Base-by-base conservation (phyloP, 1,140 invertebrate genomes). In the Dufourea novaeangliae region DNA sequence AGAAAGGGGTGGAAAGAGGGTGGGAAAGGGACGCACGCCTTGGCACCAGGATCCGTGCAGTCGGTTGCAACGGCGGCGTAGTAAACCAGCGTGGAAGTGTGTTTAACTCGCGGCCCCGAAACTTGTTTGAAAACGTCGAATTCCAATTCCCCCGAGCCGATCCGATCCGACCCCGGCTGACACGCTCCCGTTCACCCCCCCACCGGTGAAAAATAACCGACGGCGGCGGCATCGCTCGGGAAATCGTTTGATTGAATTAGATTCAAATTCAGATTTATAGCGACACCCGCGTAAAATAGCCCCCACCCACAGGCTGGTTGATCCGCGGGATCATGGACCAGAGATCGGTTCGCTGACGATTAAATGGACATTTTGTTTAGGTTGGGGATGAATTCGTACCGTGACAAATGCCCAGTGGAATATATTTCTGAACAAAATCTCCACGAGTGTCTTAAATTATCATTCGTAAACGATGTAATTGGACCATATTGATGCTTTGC, bases 211-310 rank as follows among this genome's bases (percentile, higher is more conserved):
- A 82, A 83, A 83, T 78, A 56, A 27, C 20, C 17, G 17, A 14
- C 5, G 4, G n/a, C 39, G 17, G 46, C n/a, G n/a, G 1, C 77
- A 39, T 14, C 52, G 10, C 22, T 2, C 22, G 32, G 29, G 20
- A 62, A 77, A 78, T 77, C 68, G 64, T 64, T 83, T 63, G 52
- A 77, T 62, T 67, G 61, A 77, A 67, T 71, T 78, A 62, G 50
- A 82, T 62, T 72, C 67, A 41, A 77, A 82, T 78, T 63, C 32
- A 27, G 46, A 82, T 82, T 82, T 82, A 78, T 78, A 11, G 50
- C 57, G 62, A 57, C 50, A 56, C 46, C 11, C 4, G n/a, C 27
- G 14, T 14, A n/a, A 64, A 37, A 37, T 27, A 22, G 2, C 25
- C 41, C 0, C 6, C 11, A n/a, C n/a, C n/a, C n/a, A n/a, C n/a